Conservation (phyloP, 2,888 invertebrate genomes). For the Caenorhabditis drosophilae region DNA sequence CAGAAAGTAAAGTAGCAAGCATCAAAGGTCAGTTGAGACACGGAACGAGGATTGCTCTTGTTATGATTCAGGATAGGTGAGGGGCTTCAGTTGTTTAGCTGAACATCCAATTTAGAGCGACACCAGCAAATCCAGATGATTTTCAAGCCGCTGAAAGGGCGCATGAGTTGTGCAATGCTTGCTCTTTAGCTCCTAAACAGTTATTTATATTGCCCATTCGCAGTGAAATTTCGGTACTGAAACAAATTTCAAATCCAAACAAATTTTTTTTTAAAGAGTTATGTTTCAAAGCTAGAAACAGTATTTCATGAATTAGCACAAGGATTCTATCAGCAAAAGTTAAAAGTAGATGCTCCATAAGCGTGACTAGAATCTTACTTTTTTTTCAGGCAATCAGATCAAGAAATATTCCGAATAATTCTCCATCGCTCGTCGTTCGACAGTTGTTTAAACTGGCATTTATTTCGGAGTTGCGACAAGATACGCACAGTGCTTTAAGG, state of each 20-base stretch:
- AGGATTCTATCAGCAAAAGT: constrained; percentile 87
- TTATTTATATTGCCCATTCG: constrained; percentile 83
- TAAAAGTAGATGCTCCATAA: constrained; percentile 75
- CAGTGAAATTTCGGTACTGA: constrained; percentile 10
- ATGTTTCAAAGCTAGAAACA: constrained; percentile 80
- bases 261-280: constrained; percentile 17
- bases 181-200: constrained; percentile 88
- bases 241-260: constrained; percentile 7
- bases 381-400: constrained; percentile 76
- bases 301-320: constrained; percentile 92
- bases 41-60: constrained; percentile 44
- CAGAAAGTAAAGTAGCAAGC: constrained; percentile 74
- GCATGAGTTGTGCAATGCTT: constrained; percentile 85
- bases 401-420: constrained; percentile 62
- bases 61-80: constrained; percentile 54
- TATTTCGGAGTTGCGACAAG: constrained; percentile 90
- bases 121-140: constrained; percentile 69
- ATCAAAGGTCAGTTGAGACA: constrained; percentile 38
- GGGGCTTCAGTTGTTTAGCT: background rate
- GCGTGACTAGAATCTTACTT: too few relatives aligned
- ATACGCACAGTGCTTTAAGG: constrained; percentile 82
- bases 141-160: constrained; percentile 87
- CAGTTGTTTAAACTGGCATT: constrained; percentile 97
- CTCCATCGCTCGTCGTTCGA: constrained; percentile 82
- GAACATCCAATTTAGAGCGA: background rate